Percentiles rank a stretch among this genome's conserved stretches.
Conservation (phyloP, 2,888 invertebrate species). For the Ophraella communa region DNA sequence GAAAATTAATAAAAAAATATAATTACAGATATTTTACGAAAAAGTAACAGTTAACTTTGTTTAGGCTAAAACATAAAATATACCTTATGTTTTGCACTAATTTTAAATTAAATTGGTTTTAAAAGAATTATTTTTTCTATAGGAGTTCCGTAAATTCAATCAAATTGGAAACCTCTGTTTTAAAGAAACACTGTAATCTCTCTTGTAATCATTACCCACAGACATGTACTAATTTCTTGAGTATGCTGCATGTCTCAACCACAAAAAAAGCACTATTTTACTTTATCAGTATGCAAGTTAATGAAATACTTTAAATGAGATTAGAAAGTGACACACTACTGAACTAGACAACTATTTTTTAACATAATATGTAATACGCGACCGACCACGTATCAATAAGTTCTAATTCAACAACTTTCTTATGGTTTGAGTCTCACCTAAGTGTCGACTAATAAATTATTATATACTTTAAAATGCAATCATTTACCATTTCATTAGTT, state of each 20-base stretch:
- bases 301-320: slow-evolving; percentile 24
- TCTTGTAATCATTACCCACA: slow-evolving; percentile 18
- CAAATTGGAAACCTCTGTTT: too few relatives aligned
- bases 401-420: slow-evolving; percentile 23
- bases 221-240: slow-evolving; percentile 16
- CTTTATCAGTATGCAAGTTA: slow-evolving; percentile 23
- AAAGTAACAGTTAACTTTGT: too few relatives aligned
- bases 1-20: too few relatives aligned
- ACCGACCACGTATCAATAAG: slow-evolving; percentile 14
- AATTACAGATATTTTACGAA: too few relatives aligned
- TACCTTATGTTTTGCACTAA: too few relatives aligned
- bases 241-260: slow-evolving; percentile 9
- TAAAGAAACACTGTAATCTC: too few relatives aligned
- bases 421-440: slow-evolving; percentile 16
- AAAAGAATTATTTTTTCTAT: too few relatives aligned
- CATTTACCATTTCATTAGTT: not conserved
- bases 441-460: not conserved
- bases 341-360: slow-evolving; percentile 21
- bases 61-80: too few relatives aligned
- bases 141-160: too few relatives aligned
- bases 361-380: slow-evolving; percentile 14
- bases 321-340: slow-evolving; percentile 25
- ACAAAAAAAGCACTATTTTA: slow-evolving; percentile 20
- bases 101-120: too few relatives aligned
- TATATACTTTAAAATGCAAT: not conserved